phyloP scores from a whole-genome alignment of 2,113 vertebrate genomes.

The Phoenicopterus ruber region DNA sequence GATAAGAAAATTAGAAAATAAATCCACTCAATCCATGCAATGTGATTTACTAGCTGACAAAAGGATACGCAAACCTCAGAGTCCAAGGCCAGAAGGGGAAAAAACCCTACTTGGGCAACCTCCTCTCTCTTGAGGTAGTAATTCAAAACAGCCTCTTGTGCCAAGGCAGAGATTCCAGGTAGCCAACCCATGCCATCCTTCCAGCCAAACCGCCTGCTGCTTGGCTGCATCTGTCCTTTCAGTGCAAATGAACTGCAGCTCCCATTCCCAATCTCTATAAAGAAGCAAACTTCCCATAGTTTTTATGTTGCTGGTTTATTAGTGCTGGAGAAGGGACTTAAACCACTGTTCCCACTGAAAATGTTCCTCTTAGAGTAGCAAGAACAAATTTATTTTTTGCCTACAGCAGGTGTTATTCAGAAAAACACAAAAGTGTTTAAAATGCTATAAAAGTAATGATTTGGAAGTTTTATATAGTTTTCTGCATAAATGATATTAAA shows the following conservation, averaged over 20 bases:
- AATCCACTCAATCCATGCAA: neutral
- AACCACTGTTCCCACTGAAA: neutral
- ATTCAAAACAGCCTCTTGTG: conserved; percentile 5
- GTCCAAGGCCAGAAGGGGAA: neutral
- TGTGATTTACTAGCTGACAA: neutral
- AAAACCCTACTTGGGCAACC: neutral
- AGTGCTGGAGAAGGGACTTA: neutral
- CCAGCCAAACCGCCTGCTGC: conserved; percentile 8
- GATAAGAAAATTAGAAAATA: neutral
- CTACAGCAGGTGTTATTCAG: conserved; percentile 61
- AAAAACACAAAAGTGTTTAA: conserved; percentile 58
- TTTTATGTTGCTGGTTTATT: conserved; percentile 19
- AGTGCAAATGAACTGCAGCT: neutral
- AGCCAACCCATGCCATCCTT: conserved; percentile 1
- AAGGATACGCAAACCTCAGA: neutral
- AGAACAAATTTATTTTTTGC: conserved; percentile 41
- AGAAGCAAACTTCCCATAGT: neutral
- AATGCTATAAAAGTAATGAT: conserved; percentile 51
- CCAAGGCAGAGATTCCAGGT: conserved; percentile 55
- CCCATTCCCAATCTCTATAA: neutral
- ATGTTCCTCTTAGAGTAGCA: neutral
- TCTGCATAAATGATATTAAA: conserved; percentile 67
- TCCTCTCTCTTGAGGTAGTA: neutral
- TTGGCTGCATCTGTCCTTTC: conserved; percentile 22
- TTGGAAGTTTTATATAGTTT: conserved; percentile 59